phyloP scores from a whole-genome alignment of 2,888 invertebrate genomes.

The Fragum fragum region DNA sequence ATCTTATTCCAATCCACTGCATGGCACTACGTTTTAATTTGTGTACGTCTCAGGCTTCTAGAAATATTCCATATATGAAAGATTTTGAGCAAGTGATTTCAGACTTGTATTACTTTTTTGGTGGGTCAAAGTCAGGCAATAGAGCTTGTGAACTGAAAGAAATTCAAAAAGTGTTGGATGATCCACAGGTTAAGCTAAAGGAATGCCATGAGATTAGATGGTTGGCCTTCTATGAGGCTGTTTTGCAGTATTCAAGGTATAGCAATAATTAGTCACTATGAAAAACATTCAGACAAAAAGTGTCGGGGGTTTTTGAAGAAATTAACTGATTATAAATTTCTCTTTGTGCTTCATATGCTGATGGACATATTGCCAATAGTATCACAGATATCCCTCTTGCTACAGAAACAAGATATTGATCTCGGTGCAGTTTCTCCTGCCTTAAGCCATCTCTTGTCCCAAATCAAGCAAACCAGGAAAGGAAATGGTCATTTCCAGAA shows the following conservation, averaged over 20 bases:
- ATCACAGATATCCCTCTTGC: neutral
- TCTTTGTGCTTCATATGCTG: constrained; percentile 17
- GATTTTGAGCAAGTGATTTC: constrained; percentile 29
- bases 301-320: constrained; percentile 1
- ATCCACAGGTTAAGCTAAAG: constrained; percentile 26
- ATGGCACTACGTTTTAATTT: constrained; percentile 39
- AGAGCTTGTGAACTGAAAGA: constrained; percentile 27
- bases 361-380: constrained; percentile 27
- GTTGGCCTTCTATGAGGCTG: constrained; percentile 36
- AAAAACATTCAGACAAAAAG: constrained; percentile 19
- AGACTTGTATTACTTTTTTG: constrained; percentile 27
- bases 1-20: constrained; percentile 33
- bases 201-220: constrained; percentile 36
- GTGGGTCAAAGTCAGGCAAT: constrained; percentile 23
- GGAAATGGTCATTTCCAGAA: neutral
- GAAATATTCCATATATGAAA: constrained; percentile 26
- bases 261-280: constrained; percentile 22
- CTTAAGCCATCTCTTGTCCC: neutral
- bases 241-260: constrained; percentile 32
- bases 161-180: constrained; percentile 32
- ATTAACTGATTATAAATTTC: constrained; percentile 20
- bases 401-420: constrained; percentile 10
- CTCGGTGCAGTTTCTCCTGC: constrained; percentile 3
- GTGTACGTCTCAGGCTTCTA: constrained; percentile 33
- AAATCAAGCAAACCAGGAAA: constrained; percentile 17